Percentiles rank a stretch among this genome's conserved stretches.
Evolutionary conservation across 2,797 vertebrate genomes (phyloP).

Genomic region (Masticophis lateralis): DNA sequence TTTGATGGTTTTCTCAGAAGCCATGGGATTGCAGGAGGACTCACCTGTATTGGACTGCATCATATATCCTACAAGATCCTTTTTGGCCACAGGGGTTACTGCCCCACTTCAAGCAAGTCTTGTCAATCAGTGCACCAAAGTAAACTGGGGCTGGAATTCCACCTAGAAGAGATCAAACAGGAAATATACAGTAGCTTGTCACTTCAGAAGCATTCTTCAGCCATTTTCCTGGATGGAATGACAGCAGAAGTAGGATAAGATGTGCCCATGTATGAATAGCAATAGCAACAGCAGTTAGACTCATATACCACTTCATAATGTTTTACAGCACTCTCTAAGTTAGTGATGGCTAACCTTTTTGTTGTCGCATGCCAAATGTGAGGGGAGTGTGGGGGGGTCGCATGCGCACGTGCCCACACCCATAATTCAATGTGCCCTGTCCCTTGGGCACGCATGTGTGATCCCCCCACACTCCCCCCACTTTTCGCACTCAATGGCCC

Average conservation of each 20-base stretch:
- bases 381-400: no score
- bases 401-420: no score
- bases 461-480: no score
- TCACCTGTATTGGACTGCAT: constrained; percentile 83
- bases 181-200: background rate
- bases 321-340: no score
- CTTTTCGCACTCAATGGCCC: no score
- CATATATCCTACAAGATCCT: constrained; percentile 88
- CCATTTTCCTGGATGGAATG: background rate
- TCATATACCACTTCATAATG: no score
- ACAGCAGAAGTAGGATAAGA: background rate
- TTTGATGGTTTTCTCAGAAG: background rate
- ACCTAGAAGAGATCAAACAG: constrained; percentile 67
- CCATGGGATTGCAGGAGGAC: background rate
- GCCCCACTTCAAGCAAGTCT: constrained; percentile 88
- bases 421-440: no score
- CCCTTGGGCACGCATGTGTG: no score
- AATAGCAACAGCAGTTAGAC: no score
- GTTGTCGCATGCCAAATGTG: no score
- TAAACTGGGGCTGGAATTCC: constrained; percentile 89
- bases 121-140: constrained; percentile 88
- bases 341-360: no score
- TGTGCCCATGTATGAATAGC: no score
- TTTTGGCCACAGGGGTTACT: constrained; percentile 76
- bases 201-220: background rate